Base-by-base conservation (phyloP, 1,140 invertebrate species). In the Zaprionus camerounensis region DNA sequence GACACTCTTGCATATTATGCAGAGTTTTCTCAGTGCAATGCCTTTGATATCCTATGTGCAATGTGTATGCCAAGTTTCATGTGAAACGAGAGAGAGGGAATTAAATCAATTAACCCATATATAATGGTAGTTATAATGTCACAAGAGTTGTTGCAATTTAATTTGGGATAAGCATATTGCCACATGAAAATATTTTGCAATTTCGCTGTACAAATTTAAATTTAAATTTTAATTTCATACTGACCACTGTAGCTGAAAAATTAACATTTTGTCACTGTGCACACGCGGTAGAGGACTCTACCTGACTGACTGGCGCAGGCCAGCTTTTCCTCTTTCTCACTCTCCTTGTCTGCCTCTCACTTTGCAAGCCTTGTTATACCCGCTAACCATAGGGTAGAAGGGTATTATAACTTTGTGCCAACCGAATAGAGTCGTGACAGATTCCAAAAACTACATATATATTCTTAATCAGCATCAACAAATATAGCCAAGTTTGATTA, bases 251-350 rank as follows among this genome's bases (percentile, higher is more conserved):
- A 36, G 15, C 6, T 26, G 46, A 41, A 41, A 53, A 62, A 51
- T 59, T 34, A n/a, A 59, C 70, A 59, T 76, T 26, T 64, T 59
- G 28, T 28, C 73, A 76, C 73, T 76, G 73, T 76, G 73, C 73
- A 41, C 22, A 11, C 31, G 31, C 31, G 31, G 31, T 34, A 34
- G 28, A 69, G 58, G 31, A 34, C 31, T 34, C 31, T 24, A 22
- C 20, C 20, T 53, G 13, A 24, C 20, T 13, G 11, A 22, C 22
- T 53, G 20, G 20, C 49, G 20, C 49, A 17, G 15, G 24, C 28
- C 26, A 11, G 28, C 6, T 7, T 26, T 2, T 7, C 28, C 2
- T 17, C 26, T 5, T 2, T 13, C 11, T n/a, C 22, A 9, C 13
- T 6, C 20, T 38, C 31, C 6, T 2, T 46, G n/a, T 49, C 9